A percentile compares a stretch with the other conserved stretches of the same genome.
Evolutionary conservation across 2,797 vertebrate genomes (phyloP).

Genomic region (Pseudomugil gertrudae): DNA sequence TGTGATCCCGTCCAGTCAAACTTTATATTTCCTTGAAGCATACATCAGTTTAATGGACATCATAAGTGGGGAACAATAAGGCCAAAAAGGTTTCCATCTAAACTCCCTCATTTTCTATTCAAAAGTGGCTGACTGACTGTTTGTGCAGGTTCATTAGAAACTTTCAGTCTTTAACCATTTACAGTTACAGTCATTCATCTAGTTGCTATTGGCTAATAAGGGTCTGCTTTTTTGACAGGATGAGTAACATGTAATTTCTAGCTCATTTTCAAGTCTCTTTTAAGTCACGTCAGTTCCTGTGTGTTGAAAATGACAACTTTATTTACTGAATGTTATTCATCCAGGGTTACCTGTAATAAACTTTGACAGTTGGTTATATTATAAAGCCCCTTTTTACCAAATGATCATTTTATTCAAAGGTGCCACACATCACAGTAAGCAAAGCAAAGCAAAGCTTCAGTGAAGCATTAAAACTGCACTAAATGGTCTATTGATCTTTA

Average conservation of each 20-base stretch:
- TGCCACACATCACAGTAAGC: background rate
- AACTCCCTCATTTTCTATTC: background rate
- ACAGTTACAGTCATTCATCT: background rate
- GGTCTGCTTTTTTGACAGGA: conserved; percentile 1
- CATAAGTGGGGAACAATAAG: conserved; percentile 8
- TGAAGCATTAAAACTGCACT: conserved; percentile 12
- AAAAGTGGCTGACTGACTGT: background rate
- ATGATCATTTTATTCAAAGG: background rate
- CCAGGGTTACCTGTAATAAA: background rate
- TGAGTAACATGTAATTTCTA: background rate
- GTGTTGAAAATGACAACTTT: conserved; percentile 1
- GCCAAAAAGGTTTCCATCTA: background rate
- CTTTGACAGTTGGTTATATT: background rate
- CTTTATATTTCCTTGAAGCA: conserved; percentile 45
- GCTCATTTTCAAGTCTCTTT: background rate
- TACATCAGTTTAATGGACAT: conserved; percentile 6
- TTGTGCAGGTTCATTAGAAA: background rate
- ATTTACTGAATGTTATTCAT: background rate
- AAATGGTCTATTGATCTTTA: conserved; percentile 36
- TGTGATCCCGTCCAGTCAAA: conserved; percentile 55
- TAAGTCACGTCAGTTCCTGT: background rate
- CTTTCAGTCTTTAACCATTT: background rate
- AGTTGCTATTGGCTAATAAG: background rate
- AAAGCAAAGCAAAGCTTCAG: conserved; percentile 10
- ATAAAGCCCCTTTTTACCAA: conserved; percentile 4